Base-by-base conservation (phyloP, 2,113 vertebrate species). In the Pseudorasbora parva region DNA sequence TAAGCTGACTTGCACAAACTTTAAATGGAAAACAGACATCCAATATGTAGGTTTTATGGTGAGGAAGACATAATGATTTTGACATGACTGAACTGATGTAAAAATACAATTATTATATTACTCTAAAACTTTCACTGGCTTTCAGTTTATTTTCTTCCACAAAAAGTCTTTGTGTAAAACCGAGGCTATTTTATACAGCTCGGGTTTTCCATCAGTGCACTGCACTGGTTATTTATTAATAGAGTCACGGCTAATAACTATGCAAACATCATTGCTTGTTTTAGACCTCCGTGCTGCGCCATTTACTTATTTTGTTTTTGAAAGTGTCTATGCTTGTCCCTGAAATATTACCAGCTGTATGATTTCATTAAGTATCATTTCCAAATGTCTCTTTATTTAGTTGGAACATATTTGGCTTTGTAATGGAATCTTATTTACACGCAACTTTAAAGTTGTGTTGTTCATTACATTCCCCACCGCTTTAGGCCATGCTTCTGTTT, bases 201-300 rank as follows among this genome's bases (percentile, higher is more conserved):
- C 2, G 33, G 14, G 23, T 74, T 74, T 74, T 30, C 71, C 71
- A 19, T 74, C 45, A 41, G 27, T 15, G 33, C 21, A 12, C 75
- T 77, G 75, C 12, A 43, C 51, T 79, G 77, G 77, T 79, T 66
- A 79, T 49, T 66, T 79, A 79, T 79, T 66, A 66, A 79, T 49
- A 49, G 77, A 66, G 8, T 25, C 41, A 49, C 1, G 10, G 23
- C 59, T 33, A 30, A 66, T 79, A 66, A 33, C 43, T 49, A 33
- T 33, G 43, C 77, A 66, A 79, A 79, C 43, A 79, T 64, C n/a
- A 49, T 66, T 79, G 59, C 59, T 66, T 66, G 77, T 79, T 79
- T 78, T 49, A 79, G 77, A 11, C 2, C 9, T 64, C 49, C 43
- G 2, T 30, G 25, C 77, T 79, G 59, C 49, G 43, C 59, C 43